phyloP scores from a whole-genome alignment of 2,888 invertebrate species.

The Dioctria rufipes region DNA sequence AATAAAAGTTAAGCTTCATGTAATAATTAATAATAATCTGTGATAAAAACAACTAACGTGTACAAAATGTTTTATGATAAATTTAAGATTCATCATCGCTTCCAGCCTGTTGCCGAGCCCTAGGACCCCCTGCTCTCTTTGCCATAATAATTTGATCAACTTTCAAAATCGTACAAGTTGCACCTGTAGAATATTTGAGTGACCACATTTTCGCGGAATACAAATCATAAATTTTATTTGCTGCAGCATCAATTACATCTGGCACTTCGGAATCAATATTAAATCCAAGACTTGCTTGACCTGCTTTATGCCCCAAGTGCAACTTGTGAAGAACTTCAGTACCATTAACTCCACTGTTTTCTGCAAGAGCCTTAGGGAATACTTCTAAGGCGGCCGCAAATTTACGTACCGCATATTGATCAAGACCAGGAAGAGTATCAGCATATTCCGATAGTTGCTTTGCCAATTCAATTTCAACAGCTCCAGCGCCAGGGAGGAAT shows the following conservation, averaged over 20 bases:
- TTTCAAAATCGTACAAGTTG: slow-evolving; percentile 92
- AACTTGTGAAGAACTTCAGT: slow-evolving; percentile 91
- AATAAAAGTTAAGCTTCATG: neutral
- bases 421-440: slow-evolving; percentile 92
- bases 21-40: neutral
- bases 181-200: slow-evolving; percentile 94
- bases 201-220: slow-evolving; percentile 93
- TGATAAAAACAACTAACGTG: neutral
- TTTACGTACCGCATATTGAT: slow-evolving; percentile 97
- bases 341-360: slow-evolving; percentile 93
- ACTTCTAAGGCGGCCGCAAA: slow-evolving; percentile 91
- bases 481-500: slow-evolving; percentile 94
- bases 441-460: slow-evolving; percentile 88
- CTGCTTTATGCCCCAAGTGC: slow-evolving; percentile 92
- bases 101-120: slow-evolving; percentile 78
- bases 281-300: slow-evolving; percentile 86
- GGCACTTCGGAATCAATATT: slow-evolving; percentile 87
- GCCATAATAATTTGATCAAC: slow-evolving; percentile 99
- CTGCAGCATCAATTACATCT: slow-evolving; percentile 81
- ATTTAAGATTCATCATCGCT: slow-evolving; percentile 83
- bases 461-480: slow-evolving; percentile 94
- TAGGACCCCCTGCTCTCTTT: slow-evolving; percentile 96
- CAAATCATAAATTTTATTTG: slow-evolving; percentile 86
- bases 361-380: slow-evolving; percentile 93
- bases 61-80: neutral